phyloP scores from a whole-genome alignment of 2,888 invertebrate genomes.

The Tethea ocularis region DNA sequence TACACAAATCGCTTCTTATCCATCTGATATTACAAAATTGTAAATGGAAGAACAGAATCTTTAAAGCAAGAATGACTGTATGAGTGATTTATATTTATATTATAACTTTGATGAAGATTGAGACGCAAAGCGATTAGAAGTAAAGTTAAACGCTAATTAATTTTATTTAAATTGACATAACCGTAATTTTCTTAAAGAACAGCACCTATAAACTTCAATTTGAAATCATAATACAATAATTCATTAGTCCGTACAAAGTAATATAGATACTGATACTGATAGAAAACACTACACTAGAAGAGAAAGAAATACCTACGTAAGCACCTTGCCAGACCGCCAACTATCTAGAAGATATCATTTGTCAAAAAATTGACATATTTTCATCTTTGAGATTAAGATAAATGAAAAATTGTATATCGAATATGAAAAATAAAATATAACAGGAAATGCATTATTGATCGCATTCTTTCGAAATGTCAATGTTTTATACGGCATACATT shows the following conservation, averaged over 20 bases:
- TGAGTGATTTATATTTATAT: not conserved
- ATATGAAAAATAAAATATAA: not conserved
- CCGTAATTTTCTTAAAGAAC: too few species aligned
- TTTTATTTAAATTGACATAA: too few species aligned
- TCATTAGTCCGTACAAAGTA: too few species aligned
- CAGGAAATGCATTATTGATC: not conserved
- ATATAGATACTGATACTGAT: conserved; percentile 3
- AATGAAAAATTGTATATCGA: not conserved
- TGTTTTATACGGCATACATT: not conserved
- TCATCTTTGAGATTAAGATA: too few species aligned
- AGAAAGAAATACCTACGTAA: not conserved
- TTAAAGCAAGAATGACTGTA: too few species aligned
- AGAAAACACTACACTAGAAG: not conserved
- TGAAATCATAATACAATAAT: too few species aligned
- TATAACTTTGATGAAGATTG: not conserved
- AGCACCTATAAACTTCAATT: too few species aligned
- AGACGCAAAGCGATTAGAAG: conserved; percentile 17
- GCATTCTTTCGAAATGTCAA: not conserved
- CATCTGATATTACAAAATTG: too few species aligned
- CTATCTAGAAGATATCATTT: too few species aligned
- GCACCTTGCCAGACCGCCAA: not conserved
- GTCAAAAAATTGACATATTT: too few species aligned
- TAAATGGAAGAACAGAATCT: too few species aligned
- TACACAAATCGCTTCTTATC: too few species aligned
- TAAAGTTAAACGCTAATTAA: not conserved